phyloP scores from a whole-genome alignment of 2,113 vertebrate species.

The Triplophysa rosa region DNA sequence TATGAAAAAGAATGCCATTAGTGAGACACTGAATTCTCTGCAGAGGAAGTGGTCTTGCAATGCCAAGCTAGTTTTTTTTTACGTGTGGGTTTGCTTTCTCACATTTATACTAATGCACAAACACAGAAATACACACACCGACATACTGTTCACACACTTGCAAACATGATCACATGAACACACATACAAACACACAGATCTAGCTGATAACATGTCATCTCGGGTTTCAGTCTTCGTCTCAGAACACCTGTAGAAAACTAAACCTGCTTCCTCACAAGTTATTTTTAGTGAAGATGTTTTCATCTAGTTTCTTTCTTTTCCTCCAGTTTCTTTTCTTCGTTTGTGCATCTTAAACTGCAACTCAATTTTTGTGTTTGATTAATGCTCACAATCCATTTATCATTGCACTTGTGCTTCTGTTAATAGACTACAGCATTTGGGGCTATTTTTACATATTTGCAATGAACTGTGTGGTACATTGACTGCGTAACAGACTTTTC shows the following conservation, averaged over 20 bases:
- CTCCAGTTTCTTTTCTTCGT: background rate
- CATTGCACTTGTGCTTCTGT: too few species aligned
- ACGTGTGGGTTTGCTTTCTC: slow-evolving; percentile 18
- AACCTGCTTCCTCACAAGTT: slow-evolving; percentile 18
- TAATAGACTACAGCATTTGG: too few species aligned
- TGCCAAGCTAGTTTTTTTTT: background rate
- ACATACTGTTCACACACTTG: background rate
- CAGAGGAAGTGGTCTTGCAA: slow-evolving; percentile 53
- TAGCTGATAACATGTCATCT: slow-evolving; percentile 6
- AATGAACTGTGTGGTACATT: too few species aligned
- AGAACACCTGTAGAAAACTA: slow-evolving; percentile 34
- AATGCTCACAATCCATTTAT: too few species aligned
- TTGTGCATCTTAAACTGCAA: background rate
- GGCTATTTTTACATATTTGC: too few species aligned
- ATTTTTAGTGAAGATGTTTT: slow-evolving; percentile 4
- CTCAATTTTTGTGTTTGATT: background rate
- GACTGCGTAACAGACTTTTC: too few species aligned
- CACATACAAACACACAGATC: slow-evolving; percentile 10
- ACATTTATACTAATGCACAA: slow-evolving; percentile 14
- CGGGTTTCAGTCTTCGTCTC: background rate
- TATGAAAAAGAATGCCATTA: background rate
- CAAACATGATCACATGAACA: background rate
- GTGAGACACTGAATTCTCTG: slow-evolving; percentile 1
- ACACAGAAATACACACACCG: background rate
- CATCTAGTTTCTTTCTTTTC: background rate